These are phyloP conservation scores for Synanthedon formicaeformis DNA, from an alignment of 2,888 invertebrate genomes.

Conservation along the genomic window DNA sequence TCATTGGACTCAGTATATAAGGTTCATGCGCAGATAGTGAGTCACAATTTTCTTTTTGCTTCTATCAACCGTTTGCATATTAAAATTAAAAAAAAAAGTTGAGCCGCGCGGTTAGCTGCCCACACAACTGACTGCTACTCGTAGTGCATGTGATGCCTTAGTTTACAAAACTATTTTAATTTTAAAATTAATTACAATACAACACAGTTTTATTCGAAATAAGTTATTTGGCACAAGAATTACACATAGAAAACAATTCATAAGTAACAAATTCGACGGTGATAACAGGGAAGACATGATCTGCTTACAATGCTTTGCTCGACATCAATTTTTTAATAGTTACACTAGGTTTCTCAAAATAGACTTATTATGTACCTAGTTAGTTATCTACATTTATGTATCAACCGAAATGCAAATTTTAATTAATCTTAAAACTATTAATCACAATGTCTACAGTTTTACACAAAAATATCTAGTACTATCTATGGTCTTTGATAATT, in stretches of 20 bases:
- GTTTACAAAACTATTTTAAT: too few species aligned
- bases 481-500: slow-evolving; percentile 17
- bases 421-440: slow-evolving; percentile 11
- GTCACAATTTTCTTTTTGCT: too few species aligned
- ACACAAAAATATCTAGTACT: slow-evolving; percentile 47
- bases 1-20: too few species aligned
- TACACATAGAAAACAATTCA: neutral
- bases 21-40: too few species aligned
- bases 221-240: neutral
- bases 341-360: slow-evolving; percentile 9
- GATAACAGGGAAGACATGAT: slow-evolving; percentile 57
- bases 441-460: slow-evolving; percentile 34
- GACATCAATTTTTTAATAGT: slow-evolving; percentile 11
- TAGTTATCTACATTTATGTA: slow-evolving; percentile 3
- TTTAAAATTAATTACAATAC: too few species aligned
- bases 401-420: neutral
- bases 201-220: too few species aligned
- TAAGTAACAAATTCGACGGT: slow-evolving; percentile 23
- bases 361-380: slow-evolving; percentile 2
- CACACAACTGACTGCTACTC: too few species aligned
- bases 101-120: too few species aligned
- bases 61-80: too few species aligned
- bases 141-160: too few species aligned
- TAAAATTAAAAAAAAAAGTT: too few species aligned
- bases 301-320: slow-evolving; percentile 33